phyloP scores from a whole-genome alignment of 2,113 vertebrate genomes.

The Egretta garzetta region DNA sequence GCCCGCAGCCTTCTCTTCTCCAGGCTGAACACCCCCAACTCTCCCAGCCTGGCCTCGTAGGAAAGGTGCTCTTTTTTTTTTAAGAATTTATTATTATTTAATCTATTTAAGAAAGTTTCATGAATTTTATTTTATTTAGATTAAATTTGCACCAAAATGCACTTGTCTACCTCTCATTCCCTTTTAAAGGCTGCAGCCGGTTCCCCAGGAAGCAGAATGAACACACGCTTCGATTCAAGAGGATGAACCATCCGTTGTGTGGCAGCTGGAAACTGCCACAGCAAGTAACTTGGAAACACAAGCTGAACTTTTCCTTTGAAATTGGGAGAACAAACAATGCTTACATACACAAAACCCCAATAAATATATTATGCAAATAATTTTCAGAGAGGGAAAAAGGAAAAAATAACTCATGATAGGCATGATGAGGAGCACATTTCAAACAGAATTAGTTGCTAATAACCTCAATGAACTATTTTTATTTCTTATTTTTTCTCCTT shows the following conservation, averaged over 20 bases:
- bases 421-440: not conserved
- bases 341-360: not conserved
- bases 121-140: not conserved
- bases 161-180: not conserved
- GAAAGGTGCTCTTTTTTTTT: no score
- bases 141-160: not conserved
- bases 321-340: not conserved
- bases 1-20: no score
- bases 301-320: not conserved
- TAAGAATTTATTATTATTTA: not conserved
- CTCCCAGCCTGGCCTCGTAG: no score
- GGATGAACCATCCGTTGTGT: not conserved
- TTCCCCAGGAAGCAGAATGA: not conserved
- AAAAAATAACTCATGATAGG: not conserved
- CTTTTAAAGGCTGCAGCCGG: not conserved
- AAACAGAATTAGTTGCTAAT: not conserved
- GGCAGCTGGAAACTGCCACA: not conserved
- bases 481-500: not conserved
- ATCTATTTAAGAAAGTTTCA: not conserved
- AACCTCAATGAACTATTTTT: conserved; percentile 20
- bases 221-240: not conserved
- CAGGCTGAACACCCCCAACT: no score
- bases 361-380: not conserved
- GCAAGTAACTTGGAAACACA: not conserved
- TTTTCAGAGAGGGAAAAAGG: not conserved